Percentiles rank a stretch among this genome's conserved stretches.
These are phyloP conservation scores for Cryptophagus acutangulus DNA, from an alignment of 2,888 invertebrate species.

Conservation along the genomic window DNA sequence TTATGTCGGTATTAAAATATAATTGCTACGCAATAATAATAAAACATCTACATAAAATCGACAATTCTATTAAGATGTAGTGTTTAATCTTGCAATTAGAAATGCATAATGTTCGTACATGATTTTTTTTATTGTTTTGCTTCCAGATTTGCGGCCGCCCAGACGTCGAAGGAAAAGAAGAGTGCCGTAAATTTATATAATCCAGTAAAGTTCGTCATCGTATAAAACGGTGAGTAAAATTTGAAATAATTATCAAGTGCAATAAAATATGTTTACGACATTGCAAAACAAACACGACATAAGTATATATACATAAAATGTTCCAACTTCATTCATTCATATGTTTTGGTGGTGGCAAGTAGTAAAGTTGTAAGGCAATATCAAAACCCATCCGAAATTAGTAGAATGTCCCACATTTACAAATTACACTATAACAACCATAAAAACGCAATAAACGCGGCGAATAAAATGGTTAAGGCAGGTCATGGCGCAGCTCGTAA, in stretches of 20 bases:
- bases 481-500: constrained; percentile 44
- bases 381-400: constrained; percentile 44
- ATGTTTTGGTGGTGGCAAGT: constrained; percentile 23
- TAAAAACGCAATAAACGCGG: constrained; percentile 48
- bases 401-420: constrained; percentile 46
- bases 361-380: constrained; percentile 42
- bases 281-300: constrained; percentile 29
- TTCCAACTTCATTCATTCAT: constrained; percentile 34
- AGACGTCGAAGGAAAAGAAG: background rate
- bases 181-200: no score
- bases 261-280: constrained; percentile 36
- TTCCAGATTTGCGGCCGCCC: no score
- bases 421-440: constrained; percentile 46
- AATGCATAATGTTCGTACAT: no score
- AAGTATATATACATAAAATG: constrained; percentile 33
- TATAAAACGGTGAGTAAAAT: constrained; percentile 33
- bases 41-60: no score
- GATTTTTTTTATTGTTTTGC: no score
- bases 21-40: no score
- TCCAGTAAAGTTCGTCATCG: no score
- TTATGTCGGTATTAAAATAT: no score
- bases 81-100: no score
- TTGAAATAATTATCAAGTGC: constrained; percentile 31
- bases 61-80: no score
- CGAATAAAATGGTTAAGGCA: constrained; percentile 47